phyloP scores from a whole-genome alignment of 2,797 vertebrate species.

The Siniperca obscura region DNA sequence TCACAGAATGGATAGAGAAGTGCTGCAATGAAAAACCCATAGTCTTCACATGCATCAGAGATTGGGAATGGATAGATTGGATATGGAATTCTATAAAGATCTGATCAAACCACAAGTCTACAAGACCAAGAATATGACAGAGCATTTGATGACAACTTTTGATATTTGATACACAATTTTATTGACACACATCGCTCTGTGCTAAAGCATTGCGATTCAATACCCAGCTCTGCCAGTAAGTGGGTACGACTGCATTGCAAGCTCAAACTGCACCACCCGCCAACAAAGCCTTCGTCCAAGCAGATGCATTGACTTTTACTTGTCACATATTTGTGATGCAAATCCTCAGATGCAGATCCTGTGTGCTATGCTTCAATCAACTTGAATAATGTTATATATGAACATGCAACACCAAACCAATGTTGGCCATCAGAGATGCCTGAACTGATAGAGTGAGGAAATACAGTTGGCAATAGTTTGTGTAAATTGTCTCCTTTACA shows the following conservation, averaged over 20 bases:
- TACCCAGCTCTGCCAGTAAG: background rate
- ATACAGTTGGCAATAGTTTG: slow-evolving; percentile 3
- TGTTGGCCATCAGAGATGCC: background rate
- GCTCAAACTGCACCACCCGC: background rate
- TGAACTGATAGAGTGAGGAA: too few relatives aligned
- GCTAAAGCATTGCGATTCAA: background rate
- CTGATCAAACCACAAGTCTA: background rate
- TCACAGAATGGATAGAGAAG: background rate
- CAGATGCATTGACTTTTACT: too few relatives aligned
- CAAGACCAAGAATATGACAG: background rate
- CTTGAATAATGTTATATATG: background rate
- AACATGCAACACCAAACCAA: background rate
- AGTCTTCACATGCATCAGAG: background rate
- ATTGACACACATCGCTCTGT: background rate
- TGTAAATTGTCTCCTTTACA: slow-evolving; percentile 26
- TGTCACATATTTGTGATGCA: background rate
- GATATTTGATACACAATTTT: background rate
- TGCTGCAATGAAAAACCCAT: background rate
- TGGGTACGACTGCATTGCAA: background rate
- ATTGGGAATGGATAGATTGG: background rate
- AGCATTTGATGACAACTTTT: background rate
- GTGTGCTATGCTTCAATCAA: background rate
- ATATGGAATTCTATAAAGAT: too few relatives aligned
- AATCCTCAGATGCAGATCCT: too few relatives aligned
- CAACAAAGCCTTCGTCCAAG: background rate